phyloP scores from a whole-genome alignment of 1,140 invertebrate genomes.

The Trypoxylus dichotomus region DNA sequence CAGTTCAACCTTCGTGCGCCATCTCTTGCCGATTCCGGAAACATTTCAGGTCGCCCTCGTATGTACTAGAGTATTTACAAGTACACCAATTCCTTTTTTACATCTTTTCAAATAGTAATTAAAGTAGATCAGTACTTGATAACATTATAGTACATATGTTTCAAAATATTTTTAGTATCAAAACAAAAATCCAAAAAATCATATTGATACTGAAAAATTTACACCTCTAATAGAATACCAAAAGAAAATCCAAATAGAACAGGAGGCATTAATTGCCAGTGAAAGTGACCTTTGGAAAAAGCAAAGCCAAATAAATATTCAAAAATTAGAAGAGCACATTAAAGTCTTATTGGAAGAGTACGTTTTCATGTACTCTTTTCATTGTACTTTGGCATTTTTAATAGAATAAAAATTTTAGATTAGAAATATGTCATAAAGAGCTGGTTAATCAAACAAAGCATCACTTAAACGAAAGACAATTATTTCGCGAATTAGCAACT shows the following conservation, averaged over 20 bases:
- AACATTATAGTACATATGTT: not conserved
- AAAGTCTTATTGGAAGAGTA: slow-evolving; percentile 20
- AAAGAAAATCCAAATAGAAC: not conserved
- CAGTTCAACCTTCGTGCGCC: no score
- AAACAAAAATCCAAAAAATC: not conserved
- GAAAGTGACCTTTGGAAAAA: slow-evolving; percentile 5
- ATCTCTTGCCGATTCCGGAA: no score
- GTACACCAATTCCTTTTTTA: not conserved
- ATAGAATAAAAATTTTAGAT: not conserved
- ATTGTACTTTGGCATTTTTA: not conserved
- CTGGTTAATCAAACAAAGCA: not conserved
- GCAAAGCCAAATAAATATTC: not conserved
- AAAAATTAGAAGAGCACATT: slow-evolving; percentile 15
- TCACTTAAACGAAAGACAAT: not conserved
- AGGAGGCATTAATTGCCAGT: not conserved
- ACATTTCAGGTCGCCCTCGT: no score
- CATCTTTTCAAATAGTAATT: no score
- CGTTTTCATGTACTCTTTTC: no score
- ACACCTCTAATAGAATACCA: not conserved
- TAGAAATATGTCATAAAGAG: slow-evolving; percentile 6
- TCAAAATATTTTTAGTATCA: not conserved
- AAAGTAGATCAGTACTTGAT: no score
- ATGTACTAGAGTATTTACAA: not conserved
- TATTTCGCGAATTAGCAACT: not conserved
- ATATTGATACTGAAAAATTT: not conserved